phyloP scores from a whole-genome alignment of 92 coral and sea anemone species.

The Zoanthus sociatus region DNA sequence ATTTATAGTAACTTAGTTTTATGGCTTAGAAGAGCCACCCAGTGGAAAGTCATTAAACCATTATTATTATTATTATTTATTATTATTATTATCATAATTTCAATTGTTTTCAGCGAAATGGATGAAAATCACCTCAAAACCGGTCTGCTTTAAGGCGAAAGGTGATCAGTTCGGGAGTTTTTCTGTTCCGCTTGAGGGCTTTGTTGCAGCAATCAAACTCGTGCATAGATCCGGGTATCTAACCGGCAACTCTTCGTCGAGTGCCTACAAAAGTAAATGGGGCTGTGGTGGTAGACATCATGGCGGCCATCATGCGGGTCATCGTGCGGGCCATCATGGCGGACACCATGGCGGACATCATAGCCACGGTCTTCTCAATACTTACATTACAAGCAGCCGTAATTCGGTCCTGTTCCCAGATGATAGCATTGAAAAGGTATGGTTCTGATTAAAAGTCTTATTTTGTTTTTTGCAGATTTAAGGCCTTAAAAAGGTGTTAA shows the following conservation, averaged over 20 bases:
- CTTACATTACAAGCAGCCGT: conserved; percentile 2
- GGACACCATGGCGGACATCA: background rate
- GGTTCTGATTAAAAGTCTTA: background rate
- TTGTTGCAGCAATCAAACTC: conserved; percentile 30
- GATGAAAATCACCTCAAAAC: background rate
- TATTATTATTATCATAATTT: background rate
- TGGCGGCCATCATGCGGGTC: background rate
- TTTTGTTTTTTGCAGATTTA: no score
- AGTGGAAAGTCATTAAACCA: no score
- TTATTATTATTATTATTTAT: no score
- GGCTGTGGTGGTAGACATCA: conserved; percentile 1
- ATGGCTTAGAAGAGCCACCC: no score
- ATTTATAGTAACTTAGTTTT: no score
- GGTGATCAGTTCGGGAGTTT: background rate
- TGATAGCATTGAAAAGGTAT: conserved; percentile 1
- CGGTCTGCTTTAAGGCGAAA: conserved; percentile 37
- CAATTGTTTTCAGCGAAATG: background rate
- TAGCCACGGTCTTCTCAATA: background rate
- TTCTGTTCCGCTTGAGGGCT: conserved; percentile 22
- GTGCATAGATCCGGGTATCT: background rate
- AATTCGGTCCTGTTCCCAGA: conserved; percentile 15
- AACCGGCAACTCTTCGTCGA: background rate
- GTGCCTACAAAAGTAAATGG: conserved; percentile 14
- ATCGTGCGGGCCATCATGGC: background rate
- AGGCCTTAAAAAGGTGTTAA: no score